A percentile compares a stretch with the other conserved stretches of the same genome.
phyloP scores from a whole-genome alignment of 2,888 invertebrate species.

The Euzophera pinguis region DNA sequence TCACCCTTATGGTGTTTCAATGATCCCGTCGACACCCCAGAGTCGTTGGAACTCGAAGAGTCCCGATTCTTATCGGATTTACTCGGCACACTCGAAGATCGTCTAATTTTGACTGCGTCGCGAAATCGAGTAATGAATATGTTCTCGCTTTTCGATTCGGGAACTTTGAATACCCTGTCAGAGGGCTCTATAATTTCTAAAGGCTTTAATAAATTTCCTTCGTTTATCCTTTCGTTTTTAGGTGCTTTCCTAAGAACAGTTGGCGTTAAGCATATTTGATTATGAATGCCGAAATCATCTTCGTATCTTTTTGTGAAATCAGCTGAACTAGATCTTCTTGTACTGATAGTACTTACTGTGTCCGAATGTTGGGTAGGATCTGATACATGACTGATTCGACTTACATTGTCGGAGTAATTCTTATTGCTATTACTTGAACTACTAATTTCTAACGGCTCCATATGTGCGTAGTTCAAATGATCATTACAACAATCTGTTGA shows the following conservation, averaged over 20 bases:
- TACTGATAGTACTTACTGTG: slow-evolving; percentile 61
- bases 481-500: slow-evolving; percentile 61
- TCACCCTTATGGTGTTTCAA: slow-evolving; percentile 81
- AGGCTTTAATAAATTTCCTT: slow-evolving; percentile 41
- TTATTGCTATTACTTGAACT: slow-evolving; percentile 61
- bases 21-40: slow-evolving; percentile 84
- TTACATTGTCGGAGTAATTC: slow-evolving; percentile 73
- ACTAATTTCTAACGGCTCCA: slow-evolving; percentile 63
- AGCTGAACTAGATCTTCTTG: slow-evolving; percentile 81
- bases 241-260: slow-evolving; percentile 61
- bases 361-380: slow-evolving; percentile 68
- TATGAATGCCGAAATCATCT: slow-evolving; percentile 57
- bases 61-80: slow-evolving; percentile 84
- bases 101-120: slow-evolving; percentile 81
- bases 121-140: slow-evolving; percentile 66
- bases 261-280: slow-evolving; percentile 64
- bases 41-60: slow-evolving; percentile 85
- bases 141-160: slow-evolving; percentile 66
- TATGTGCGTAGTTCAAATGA: slow-evolving; percentile 62
- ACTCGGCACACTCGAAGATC: slow-evolving; percentile 85
- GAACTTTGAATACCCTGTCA: slow-evolving; percentile 58
- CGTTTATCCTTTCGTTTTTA: slow-evolving; percentile 62
- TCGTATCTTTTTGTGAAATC: slow-evolving; percentile 81
- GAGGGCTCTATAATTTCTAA: slow-evolving; percentile 43
- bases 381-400: slow-evolving; percentile 77